phyloP scores from a whole-genome alignment of 2,888 invertebrate species.

The Electrophaes corylata region DNA sequence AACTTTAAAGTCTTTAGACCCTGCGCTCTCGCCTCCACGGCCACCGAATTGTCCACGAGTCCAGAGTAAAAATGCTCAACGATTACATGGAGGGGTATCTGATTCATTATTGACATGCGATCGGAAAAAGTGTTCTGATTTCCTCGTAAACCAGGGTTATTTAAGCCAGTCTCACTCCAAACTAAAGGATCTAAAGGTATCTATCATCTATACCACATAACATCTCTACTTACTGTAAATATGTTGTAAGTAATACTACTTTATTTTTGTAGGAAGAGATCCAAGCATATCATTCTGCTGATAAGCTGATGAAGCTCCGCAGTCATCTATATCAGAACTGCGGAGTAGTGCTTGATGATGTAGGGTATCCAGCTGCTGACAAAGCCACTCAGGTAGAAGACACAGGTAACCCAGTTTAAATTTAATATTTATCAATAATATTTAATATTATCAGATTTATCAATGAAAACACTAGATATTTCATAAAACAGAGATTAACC shows the following conservation, averaged over 20 bases:
- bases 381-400: slow-evolving; percentile 64
- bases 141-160: slow-evolving; percentile 57
- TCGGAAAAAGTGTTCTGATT: slow-evolving; percentile 54
- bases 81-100: slow-evolving; percentile 51
- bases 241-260: neutral
- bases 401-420: slow-evolving; percentile 33
- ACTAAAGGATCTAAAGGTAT: slow-evolving; percentile 70
- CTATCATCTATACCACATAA: neutral
- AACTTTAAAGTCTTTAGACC: slow-evolving; percentile 69
- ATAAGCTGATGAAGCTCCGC: slow-evolving; percentile 60
- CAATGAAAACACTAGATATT: neutral
- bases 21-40: slow-evolving; percentile 56
- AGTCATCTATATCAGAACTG: slow-evolving; percentile 66
- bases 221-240: no score
- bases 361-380: slow-evolving; percentile 58
- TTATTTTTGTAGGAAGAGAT: slow-evolving; percentile 71
- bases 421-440: neutral
- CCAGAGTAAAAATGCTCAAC: slow-evolving; percentile 39
- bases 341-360: slow-evolving; percentile 67
- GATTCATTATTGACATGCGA: slow-evolving; percentile 50
- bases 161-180: slow-evolving; percentile 67
- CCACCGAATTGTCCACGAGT: slow-evolving; percentile 38
- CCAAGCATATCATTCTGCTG: slow-evolving; percentile 62
- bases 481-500: neutral
- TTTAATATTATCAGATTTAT: neutral